These are phyloP conservation scores for Arctopsyche grandis DNA, from an alignment of 1,140 invertebrate genomes.

Conservation along the genomic window DNA sequence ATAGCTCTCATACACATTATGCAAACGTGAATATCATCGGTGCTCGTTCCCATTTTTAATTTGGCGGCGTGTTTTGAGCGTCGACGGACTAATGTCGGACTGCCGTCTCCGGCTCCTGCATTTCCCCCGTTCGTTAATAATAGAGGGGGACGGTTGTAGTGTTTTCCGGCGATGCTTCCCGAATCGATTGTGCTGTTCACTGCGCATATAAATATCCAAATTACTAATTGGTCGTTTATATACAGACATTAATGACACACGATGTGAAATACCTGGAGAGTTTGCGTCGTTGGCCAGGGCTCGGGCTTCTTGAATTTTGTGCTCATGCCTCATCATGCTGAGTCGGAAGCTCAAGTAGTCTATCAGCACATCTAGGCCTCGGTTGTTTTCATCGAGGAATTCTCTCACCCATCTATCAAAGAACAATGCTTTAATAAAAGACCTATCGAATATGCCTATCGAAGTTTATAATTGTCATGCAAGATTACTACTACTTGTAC, in stretches of 20 bases:
- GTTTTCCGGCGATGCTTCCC: conserved; percentile 23
- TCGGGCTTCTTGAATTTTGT: conserved; percentile 77
- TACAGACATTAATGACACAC: not conserved
- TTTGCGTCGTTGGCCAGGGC: conserved; percentile 76
- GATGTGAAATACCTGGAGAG: conserved; percentile 40
- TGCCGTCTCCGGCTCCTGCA: conserved; percentile 56
- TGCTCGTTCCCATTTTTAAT: conserved; percentile 96
- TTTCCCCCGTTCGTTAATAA: conserved; percentile 58
- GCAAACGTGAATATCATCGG: conserved; percentile 99
- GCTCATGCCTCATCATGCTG: conserved; percentile 90
- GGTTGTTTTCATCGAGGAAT: conserved; percentile 95
- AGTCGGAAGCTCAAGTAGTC: conserved; percentile 96
- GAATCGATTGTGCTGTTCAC: conserved; percentile 32
- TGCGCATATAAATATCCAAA: not conserved
- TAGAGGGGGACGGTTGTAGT: conserved; percentile 56
- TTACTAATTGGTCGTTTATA: not conserved
- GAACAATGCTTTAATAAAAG: not conserved
- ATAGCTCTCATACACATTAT: conserved; percentile 99
- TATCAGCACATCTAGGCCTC: conserved; percentile 94
- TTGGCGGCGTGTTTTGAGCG: conserved; percentile 86
- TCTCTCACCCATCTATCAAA: conserved; percentile 93
- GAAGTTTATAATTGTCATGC: no score
- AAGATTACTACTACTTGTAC: no score
- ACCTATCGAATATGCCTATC: not conserved
- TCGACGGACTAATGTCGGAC: conserved; percentile 63